Base-by-base conservation (phyloP, 2,888 invertebrate species). In the Oxytorus armatus region DNA sequence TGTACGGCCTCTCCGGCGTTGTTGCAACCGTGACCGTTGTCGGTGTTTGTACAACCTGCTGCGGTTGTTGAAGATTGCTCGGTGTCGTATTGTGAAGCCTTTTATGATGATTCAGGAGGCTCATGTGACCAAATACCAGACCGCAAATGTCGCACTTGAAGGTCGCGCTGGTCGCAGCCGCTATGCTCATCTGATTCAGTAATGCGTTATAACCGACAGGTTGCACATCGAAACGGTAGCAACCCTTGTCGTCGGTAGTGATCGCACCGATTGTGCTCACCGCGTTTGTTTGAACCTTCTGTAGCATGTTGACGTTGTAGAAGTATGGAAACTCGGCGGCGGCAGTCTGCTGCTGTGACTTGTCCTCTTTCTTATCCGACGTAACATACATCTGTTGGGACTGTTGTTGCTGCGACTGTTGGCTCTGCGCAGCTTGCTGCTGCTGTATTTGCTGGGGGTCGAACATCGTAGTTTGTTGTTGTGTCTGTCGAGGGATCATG, bases 121-220 rank as follows among this genome's bases (percentile, higher is more conserved):
- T 95, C 82, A 97, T 93, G 89, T 97, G 97, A 0, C 96, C 96
- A 91, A 97, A 97, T 94, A 96, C 96, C 79, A 97, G 93, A 53
- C 97, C 97, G 89, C 97, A 97, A 7, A 97, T 96, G 92, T 97
- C 97, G 92, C 97, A 97, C 92, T 97, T 97, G 91, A 96, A 97
- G 85, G 96, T 96, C 25, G 97, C 96, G 89, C 96, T 96, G 14
- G 96, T 92, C 1, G 92, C 92, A 70, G 93, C 92, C 5, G 96
- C 95, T 78, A 97, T 93, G 87, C 96, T 96, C 96, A 97, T 97
- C 91, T 97, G 97, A 92, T 97, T 97, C 61, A 96, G 95, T 85
- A 97, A 93, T 1, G 97, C 96, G 93, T 97, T 97, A 90, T 97
- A 97, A 89, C 96, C 96, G 65, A 92, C 91, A 51, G 92, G 92